Base-by-base conservation (phyloP, 2,113 vertebrate genomes). In the Podarcis raffonei region DNA sequence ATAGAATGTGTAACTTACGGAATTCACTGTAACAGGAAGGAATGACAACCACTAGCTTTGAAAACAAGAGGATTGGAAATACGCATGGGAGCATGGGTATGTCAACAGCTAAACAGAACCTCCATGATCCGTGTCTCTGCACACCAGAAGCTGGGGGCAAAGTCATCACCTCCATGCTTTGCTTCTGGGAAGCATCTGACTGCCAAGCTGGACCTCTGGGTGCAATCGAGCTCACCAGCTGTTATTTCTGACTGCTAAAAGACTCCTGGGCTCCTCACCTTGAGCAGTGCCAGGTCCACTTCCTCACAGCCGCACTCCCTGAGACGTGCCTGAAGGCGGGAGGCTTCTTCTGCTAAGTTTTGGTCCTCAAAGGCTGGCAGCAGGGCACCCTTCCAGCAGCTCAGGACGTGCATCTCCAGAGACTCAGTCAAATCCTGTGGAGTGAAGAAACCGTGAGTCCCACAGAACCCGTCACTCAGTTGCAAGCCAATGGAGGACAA, bases 371-470 rank as follows among this genome's bases (percentile, higher is more conserved):
- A 89, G 7, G 88, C 71, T 0, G 98, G 98, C 1, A 98, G 91
- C 74, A 99, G 94, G 66, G 97, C 89, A 1, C 95, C 96, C 86
- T 92, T 94, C 99, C 98, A 99, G 93, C 98, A 98, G 48, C 98
- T 97, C 85, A 99, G 91, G 30, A 98, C 93, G 0, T 93, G 66
- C 0, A 27, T 95, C 89, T 98, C 98, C 95, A 99, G 96, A 5
- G 94, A 95, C 74, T 97, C 95, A 7, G 98, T 92, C 85, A 99
- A 95, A 81, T 53, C 95, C 98, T 99, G 94, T 1, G 86, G 16
- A 87, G 1, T n/a, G 2, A 11, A 69, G 2, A 11, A 69, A 39
- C 11, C 57, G 75, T n/a, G 42, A 62, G 7, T 12, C 0, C 20
- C 5, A 42, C 23, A 20, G 74, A 37, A 57, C 53, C 16, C 5